A percentile compares a stretch with the other conserved stretches of the same genome.
phyloP scores from a whole-genome alignment of 1,140 invertebrate genomes.

The Rhyzopertha dominica region DNA sequence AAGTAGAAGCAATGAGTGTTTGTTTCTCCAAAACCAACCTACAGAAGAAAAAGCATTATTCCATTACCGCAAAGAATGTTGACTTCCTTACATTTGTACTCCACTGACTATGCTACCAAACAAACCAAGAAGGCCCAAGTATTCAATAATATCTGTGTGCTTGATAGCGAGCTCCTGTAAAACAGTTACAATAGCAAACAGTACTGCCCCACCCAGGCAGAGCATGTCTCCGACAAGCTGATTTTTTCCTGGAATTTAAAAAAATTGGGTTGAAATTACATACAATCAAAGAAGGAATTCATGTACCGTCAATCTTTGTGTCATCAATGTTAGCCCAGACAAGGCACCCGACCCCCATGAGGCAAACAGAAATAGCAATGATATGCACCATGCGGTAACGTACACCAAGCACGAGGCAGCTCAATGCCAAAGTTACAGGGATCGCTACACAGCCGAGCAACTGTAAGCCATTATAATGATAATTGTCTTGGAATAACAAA shows the following conservation, averaged over 20 bases:
- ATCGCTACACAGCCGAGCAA: slow-evolving; percentile 83
- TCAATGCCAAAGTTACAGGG: slow-evolving; percentile 71
- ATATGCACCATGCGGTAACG: slow-evolving; percentile 72
- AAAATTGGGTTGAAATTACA: slow-evolving; percentile 1
- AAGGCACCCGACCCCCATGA: slow-evolving; percentile 77
- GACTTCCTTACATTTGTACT: slow-evolving; percentile 64
- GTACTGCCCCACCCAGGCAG: slow-evolving; percentile 71
- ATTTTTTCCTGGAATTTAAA: slow-evolving; percentile 60
- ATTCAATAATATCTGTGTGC: slow-evolving; percentile 73
- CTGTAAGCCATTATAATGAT: slow-evolving; percentile 53
- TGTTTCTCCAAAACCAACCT: slow-evolving; percentile 48
- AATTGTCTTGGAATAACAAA: neutral
- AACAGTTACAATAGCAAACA: slow-evolving; percentile 79
- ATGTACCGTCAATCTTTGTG: slow-evolving; percentile 56
- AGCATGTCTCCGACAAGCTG: slow-evolving; percentile 79
- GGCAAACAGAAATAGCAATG: slow-evolving; percentile 71
- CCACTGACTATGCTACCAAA: slow-evolving; percentile 76
- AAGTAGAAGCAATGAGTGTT: slow-evolving; percentile 49
- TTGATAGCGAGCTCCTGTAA: slow-evolving; percentile 80
- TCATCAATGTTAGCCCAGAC: slow-evolving; percentile 79
- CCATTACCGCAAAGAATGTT: too few relatives aligned
- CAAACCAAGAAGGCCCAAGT: slow-evolving; percentile 78
- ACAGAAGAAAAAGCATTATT: slow-evolving; percentile 22
- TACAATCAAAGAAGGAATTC: slow-evolving; percentile 4
- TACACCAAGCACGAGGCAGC: slow-evolving; percentile 63